Evolutionary conservation across 2,888 invertebrate species (phyloP).

Genomic region (Crematogaster levior): DNA sequence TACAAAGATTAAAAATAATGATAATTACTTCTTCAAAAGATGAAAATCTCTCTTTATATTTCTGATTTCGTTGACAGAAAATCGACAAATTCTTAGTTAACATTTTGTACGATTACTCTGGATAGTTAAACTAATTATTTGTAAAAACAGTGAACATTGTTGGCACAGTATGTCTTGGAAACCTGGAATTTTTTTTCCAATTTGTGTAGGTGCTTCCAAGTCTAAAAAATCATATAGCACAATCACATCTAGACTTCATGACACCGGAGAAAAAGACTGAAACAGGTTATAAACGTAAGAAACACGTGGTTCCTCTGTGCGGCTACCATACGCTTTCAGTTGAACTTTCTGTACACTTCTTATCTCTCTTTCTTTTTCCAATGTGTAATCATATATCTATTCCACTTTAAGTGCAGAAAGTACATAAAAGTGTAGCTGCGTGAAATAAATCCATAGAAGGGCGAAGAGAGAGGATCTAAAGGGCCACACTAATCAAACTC

Average conservation of each 20-base stretch:
- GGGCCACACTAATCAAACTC: too few relatives aligned
- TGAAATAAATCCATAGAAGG: too few relatives aligned
- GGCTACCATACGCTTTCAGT: too few relatives aligned
- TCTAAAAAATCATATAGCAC: background rate
- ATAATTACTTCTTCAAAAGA: background rate
- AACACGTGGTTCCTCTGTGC: slow-evolving; percentile 13
- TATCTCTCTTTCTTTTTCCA: background rate
- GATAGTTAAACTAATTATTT: background rate
- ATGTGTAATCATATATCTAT: background rate
- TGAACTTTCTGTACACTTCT: background rate
- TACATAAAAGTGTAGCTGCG: too few relatives aligned
- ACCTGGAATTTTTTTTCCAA: background rate
- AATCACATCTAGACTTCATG: background rate
- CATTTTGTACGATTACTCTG: slow-evolving; percentile 55
- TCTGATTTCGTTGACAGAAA: slow-evolving; percentile 64
- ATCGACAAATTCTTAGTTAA: slow-evolving; percentile 59
- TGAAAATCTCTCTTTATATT: slow-evolving; percentile 58
- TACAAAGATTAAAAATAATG: background rate
- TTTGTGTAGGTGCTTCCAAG: background rate
- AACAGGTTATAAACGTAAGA: background rate
- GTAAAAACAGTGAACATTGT: background rate
- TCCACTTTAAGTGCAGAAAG: background rate
- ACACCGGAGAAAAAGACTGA: background rate
- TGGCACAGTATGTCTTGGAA: too few relatives aligned
- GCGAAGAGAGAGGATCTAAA: too few relatives aligned